These are phyloP conservation scores for Hafferia zeledoni DNA, from an alignment of 2,797 vertebrate genomes.

Conservation along the genomic window DNA sequence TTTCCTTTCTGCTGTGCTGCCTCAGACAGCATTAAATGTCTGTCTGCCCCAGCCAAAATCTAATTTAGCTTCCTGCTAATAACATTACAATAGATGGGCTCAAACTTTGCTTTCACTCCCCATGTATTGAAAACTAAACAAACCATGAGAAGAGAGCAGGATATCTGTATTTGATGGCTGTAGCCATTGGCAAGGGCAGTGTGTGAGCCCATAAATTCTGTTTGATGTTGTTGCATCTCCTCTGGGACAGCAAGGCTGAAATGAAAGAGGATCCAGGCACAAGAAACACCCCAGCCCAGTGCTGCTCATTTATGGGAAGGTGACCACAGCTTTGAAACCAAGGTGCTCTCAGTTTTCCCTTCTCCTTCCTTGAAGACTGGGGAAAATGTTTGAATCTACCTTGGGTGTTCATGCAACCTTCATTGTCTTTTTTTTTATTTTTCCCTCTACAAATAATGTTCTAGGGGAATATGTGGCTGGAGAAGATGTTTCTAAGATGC, in stretches of 20 bases:
- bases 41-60: slow-evolving; percentile 12
- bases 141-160: not conserved
- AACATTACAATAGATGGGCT: not conserved
- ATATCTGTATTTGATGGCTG: slow-evolving; percentile 11
- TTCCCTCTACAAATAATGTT: not conserved
- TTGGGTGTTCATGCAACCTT: not conserved
- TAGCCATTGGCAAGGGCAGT: slow-evolving; percentile 30
- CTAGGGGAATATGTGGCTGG: not conserved
- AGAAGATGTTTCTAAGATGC: slow-evolving; percentile 3
- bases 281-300: not conserved
- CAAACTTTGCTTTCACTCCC: not conserved
- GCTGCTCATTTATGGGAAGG: not conserved
- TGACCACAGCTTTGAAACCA: not conserved
- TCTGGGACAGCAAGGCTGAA: slow-evolving; percentile 20
- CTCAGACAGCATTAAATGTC: not conserved
- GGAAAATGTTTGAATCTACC: not conserved
- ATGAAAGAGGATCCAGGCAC: slow-evolving; percentile 16
- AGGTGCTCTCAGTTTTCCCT: not conserved
- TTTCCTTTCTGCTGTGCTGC: not conserved
- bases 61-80: not conserved
- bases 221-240: slow-evolving; percentile 38
- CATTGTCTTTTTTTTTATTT: not conserved
- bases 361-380: not conserved
- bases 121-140: not conserved
- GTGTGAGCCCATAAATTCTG: slow-evolving; percentile 24